Base-by-base conservation (phyloP, 1,140 invertebrate genomes). In the Drosophila persimilis region DNA sequence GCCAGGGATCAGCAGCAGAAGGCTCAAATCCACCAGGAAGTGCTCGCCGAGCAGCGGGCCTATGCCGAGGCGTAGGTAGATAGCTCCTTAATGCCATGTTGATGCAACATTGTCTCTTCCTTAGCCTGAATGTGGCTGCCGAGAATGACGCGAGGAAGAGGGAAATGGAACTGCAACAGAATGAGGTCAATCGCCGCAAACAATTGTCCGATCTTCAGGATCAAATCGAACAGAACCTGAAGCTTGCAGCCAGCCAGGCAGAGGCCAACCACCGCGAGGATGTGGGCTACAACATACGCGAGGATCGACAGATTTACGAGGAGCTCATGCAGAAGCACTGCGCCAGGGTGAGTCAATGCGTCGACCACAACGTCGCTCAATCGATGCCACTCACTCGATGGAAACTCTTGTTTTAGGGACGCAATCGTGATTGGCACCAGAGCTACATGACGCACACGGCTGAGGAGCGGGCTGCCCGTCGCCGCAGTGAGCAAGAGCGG, bases 381-480 rank as follows among this genome's bases (percentile, higher is more conserved):
- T 13, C 0, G 13, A 15, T 52, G 2, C 29, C 29, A 9, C 3
- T 50, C 15, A 9, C 47, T n/a, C 52, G 9, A 5, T 43, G 31
- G 5, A 39, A 15, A 17, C 0, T 46, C 13, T 35, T 55, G 22
- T 44, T 56, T 0, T 41, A 77, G 73, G 58, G 50, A 0, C 73
- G 52, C 1, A 77, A 77, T 50, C 73, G 73, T 31, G 73, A 76
- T 29, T 77, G 73, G 73, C 64, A 77, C 29, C 73, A 76, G 50
- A 15, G 22, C 2, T 77, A 77, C 15, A 69, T 77, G 64, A 51
- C 45, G 15, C 73, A 77, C 35, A 76, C 43, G 0, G 54, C 64
- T 2, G 46, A 22, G 20, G 73, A 77, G 48, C 63, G 73, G 2
- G 53, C 73, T 0, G 44, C 31, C 11, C 63, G 41, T 1, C 26